phyloP scores from a whole-genome alignment of 1,140 invertebrate genomes.

The Whitmania pigra region DNA sequence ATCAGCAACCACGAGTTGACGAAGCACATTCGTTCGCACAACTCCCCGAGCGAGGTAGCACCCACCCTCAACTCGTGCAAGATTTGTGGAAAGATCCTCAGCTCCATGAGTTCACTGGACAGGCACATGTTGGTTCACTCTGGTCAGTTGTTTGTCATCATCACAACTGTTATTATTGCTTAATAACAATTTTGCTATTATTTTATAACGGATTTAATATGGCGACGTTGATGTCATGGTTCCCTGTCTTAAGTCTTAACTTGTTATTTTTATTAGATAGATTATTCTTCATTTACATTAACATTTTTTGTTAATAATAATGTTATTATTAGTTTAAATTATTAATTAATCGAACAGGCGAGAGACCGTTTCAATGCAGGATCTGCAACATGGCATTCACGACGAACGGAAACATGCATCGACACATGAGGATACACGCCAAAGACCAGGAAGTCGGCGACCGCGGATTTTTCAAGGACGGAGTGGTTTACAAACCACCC shows the following conservation, averaged over 20 bases:
- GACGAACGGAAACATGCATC: constrained; percentile 75
- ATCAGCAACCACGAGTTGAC: constrained; percentile 55
- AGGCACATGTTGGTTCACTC: constrained; percentile 42
- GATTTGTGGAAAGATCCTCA: constrained; percentile 49
- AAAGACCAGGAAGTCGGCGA: constrained; percentile 23
- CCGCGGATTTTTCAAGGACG: constrained; percentile 3
- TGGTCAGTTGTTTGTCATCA: constrained; percentile 30
- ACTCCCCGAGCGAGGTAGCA: constrained; percentile 41
- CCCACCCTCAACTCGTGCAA: constrained; percentile 42
- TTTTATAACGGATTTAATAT: too few relatives aligned
- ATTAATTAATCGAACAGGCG: constrained; percentile 28
- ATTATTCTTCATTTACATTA: too few relatives aligned
- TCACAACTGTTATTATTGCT: too few relatives aligned
- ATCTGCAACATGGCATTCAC: constrained; percentile 68
- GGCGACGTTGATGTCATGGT: too few relatives aligned
- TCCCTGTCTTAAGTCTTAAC: too few relatives aligned
- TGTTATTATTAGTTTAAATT: too few relatives aligned
- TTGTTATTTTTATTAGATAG: too few relatives aligned
- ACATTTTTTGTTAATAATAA: too few relatives aligned
- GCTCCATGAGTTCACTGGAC: constrained; percentile 57
- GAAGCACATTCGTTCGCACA: constrained; percentile 55
- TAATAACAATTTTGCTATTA: too few relatives aligned
- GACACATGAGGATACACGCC: constrained; percentile 62
- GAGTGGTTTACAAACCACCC: neutral
- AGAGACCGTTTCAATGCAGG: constrained; percentile 52